Base-by-base conservation (phyloP, 1,140 invertebrate species). In the Scaptomyza graminum region DNA sequence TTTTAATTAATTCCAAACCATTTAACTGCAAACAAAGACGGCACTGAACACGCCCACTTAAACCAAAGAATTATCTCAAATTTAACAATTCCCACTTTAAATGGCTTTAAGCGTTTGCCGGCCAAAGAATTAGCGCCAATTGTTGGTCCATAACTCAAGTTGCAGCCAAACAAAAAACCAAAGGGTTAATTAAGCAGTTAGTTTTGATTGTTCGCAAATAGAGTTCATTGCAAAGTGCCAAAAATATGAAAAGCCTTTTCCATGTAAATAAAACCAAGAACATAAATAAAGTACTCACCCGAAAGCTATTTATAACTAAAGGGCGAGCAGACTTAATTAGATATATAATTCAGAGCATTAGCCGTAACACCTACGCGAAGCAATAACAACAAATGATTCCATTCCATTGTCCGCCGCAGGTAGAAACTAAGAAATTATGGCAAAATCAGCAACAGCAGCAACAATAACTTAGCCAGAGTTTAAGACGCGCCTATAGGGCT, bases 281-380 rank as follows among this genome's bases (percentile, higher is more conserved):
- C 59, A 31, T 52, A 31, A 39, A 52, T 66, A 61, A 67, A 72
- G 43, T 72, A 66, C 46, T 37, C 15, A 8, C 39, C 3, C 61
- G 57, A 74, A 74, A 85, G 64, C 81, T 77, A 84, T 84, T 84
- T 84, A 85, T 81, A 74, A 61, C 77, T 16, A 15, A 43, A 39
- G 25, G 43, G 57, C 74, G 77, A 65, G 68, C 63, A 69, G 75
- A 78, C 63, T 64, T 85, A 81, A 85, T 84, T 79, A 87, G 63
- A 87, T 87, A 87, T 87, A 78, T 87, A 82, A 87, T 81, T 71
- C 68, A 41, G 46, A 15, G 74, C 81, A 85, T 85, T 87, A 85
- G 78, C 54, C 71, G 63, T 82, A 87, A 85, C 78, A 85, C 78
- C 82, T 87, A 81, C 43, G 54, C 16, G 3, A 2, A 37, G 34